Conservation (phyloP, 2,113 vertebrate genomes). For the Neodon shergylaensis region DNA sequence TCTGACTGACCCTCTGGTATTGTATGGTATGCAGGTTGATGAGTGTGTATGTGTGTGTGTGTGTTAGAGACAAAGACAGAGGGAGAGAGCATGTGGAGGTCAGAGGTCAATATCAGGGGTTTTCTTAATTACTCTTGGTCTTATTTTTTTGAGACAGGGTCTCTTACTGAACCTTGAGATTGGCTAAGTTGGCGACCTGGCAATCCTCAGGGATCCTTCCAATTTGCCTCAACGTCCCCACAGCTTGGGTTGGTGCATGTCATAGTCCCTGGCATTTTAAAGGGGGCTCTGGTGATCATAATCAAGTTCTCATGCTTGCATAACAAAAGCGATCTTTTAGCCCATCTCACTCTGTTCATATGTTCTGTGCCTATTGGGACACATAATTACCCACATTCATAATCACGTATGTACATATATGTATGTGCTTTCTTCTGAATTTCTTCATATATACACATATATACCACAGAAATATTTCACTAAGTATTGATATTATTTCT, state of each 20-base stretch:
- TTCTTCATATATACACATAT: neutral
- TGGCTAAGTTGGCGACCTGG: too few relatives aligned
- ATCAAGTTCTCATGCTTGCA: neutral
- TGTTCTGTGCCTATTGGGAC: neutral
- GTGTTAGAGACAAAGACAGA: neutral
- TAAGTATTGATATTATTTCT: constrained; percentile 28
- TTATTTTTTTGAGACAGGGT: neutral
- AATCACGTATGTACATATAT: neutral
- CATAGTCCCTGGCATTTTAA: too few relatives aligned
- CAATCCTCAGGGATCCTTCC: neutral
- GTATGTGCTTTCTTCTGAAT: neutral
- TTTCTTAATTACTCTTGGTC: neutral
- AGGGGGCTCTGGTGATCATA: neutral
- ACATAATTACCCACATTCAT: neutral
- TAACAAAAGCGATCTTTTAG: neutral
- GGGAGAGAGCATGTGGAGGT: neutral
- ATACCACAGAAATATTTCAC: neutral
- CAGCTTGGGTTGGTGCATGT: too few relatives aligned
- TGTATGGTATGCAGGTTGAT: neutral
- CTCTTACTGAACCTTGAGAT: neutral
- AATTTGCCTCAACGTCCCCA: neutral
- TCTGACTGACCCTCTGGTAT: neutral
- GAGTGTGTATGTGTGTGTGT: neutral
- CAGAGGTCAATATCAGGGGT: neutral
- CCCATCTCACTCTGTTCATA: neutral